These are phyloP conservation scores for Fulmarus glacialis DNA, from an alignment of 2,113 vertebrate genomes.

Conservation along the genomic window DNA sequence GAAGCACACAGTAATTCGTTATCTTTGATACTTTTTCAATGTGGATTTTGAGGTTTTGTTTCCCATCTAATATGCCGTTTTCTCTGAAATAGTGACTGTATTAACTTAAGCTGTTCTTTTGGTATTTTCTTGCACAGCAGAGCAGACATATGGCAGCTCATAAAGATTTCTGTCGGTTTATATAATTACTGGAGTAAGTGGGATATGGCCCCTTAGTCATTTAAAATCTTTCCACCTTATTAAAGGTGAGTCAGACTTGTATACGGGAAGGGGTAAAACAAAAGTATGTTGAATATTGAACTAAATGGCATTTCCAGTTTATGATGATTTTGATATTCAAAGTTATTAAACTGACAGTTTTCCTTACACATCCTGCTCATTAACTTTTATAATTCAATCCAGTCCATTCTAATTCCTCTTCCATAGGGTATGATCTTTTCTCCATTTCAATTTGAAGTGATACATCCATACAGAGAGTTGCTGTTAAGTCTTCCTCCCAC, in stretches of 20 bases:
- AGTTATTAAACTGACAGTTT: conserved; percentile 47
- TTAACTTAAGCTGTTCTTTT: not conserved
- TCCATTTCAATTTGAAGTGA: conserved; percentile 51
- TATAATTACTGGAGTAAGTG: not conserved
- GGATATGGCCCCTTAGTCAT: not conserved
- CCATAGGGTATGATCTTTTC: conserved; percentile 62
- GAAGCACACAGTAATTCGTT: not conserved
- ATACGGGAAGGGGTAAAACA: not conserved
- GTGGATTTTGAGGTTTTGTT: not conserved
- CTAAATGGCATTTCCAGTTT: not conserved
- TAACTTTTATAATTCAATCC: conserved; percentile 32
- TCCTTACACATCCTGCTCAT: not conserved
- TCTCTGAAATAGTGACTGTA: not conserved
- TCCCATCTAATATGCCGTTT: not conserved
- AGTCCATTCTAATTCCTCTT: conserved; percentile 50
- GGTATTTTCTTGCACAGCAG: conserved; percentile 50
- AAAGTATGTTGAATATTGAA: not conserved
- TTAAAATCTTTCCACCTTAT: not conserved
- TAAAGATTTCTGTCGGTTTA: conserved; percentile 18
- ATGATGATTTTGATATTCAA: not conserved
- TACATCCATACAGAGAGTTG: not conserved
- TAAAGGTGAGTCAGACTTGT: not conserved
- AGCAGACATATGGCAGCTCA: conserved; percentile 33
- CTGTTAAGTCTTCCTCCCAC: conserved; percentile 14
- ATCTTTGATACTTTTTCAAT: not conserved